Base-by-base conservation (phyloP, 2,888 invertebrate species). In the Gandaritis pyraliata region DNA sequence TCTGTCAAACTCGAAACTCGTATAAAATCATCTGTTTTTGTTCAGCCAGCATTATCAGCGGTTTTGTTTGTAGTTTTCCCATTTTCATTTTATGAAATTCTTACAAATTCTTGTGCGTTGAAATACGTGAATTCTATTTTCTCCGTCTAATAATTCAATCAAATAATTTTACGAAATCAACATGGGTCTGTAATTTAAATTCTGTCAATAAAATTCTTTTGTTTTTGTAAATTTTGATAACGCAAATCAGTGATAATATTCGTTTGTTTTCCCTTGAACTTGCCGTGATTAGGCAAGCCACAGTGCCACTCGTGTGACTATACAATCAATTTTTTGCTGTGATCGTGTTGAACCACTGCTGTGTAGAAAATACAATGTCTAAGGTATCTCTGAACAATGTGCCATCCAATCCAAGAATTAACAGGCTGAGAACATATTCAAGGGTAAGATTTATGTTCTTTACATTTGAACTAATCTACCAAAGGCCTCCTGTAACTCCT, bases 311-410 rank as follows among this genome's bases (percentile, higher is more conserved):
- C 75, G 73, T 69, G 81, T 83, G 82, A 78, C 74, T 77, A 78
- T 73, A 78, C 74, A 74, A 71, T 79, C 68, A 77, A 78, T 77
- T 81, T 82, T 77, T 71, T 78, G 72, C 76, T 80, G 72, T 75
- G 80, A 78, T 81, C 52, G 64, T 56, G 59, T 36, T 72, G 74
- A 71, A 69, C 69, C 75, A 59, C 29, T 43, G 41, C 36, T 43
- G 59, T 70, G 66, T 64, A 66, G 64, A 62, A 30, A 63, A 61
- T 46, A 65, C 46, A 71, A 92, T 92, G 92, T 92, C 92, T 70
- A 90, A 90, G 76, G 87, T 86, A 73, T 92, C 92, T 71, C 81
- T 92, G 63, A 91, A 85, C 72, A 92, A 91, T 81, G 85, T 91
- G 68, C 89, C 91, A 68, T 90, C 92, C 66, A 92, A 92, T 72